Conservation (phyloP, 2,797 vertebrate genomes). For the Aldrovandia affinis region DNA sequence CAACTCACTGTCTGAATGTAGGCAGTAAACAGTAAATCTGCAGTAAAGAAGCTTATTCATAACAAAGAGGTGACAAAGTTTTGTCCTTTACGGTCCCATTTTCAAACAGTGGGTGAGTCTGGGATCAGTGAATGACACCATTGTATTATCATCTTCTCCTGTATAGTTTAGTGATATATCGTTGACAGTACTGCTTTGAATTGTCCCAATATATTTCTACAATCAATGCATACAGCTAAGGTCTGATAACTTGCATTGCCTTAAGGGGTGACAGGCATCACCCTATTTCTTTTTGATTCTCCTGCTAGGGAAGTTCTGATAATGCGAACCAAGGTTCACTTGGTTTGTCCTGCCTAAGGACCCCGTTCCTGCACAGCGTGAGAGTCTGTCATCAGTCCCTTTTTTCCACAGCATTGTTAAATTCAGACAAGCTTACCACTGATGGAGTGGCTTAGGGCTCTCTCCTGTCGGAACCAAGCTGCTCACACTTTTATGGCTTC, state of each 20-base stretch:
- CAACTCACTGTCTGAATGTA: neutral
- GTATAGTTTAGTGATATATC: neutral
- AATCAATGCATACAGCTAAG: neutral
- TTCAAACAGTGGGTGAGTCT: neutral
- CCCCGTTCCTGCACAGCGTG: neutral
- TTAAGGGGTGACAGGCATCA: neutral
- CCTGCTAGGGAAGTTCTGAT: neutral
- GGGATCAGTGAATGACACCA: neutral
- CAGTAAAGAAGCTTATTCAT: neutral
- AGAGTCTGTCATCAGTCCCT: neutral
- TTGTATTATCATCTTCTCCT: neutral
- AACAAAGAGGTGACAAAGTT: neutral
- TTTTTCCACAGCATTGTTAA: neutral
- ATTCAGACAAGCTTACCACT: conserved; percentile 6
- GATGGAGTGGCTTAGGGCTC: conserved; percentile 3
- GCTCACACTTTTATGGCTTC: neutral
- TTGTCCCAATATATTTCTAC: neutral
- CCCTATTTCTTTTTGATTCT: neutral
- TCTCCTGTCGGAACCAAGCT: neutral
- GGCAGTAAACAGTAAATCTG: neutral
- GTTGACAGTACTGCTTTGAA: neutral
- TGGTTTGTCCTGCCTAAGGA: conserved; percentile 13
- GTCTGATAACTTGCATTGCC: neutral
- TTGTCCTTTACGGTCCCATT: neutral
- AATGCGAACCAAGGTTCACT: neutral